Percentiles rank a stretch among this genome's conserved stretches.
phyloP scores from a whole-genome alignment of 2,797 vertebrate species.

The Arctocebus calabarensis region DNA sequence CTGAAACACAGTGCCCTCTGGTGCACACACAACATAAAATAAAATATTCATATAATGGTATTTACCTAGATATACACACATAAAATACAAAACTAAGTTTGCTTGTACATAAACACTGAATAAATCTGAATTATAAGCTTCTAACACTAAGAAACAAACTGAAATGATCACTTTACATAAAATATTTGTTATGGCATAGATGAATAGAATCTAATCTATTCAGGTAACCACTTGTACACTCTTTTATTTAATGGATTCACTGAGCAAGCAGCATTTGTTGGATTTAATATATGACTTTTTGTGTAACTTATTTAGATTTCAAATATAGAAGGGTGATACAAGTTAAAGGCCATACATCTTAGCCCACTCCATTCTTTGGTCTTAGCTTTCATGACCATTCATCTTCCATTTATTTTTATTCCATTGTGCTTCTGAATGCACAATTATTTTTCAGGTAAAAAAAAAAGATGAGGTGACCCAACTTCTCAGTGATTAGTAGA shows the following conservation, averaged over 20 bases:
- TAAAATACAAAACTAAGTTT: neutral
- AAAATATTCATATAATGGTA: neutral
- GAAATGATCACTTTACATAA: neutral
- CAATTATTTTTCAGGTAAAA: neutral
- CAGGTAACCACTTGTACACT: neutral
- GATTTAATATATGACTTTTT: neutral
- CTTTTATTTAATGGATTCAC: neutral
- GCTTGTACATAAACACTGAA: neutral
- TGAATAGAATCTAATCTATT: slow-evolving; percentile 18
- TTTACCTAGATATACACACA: neutral
- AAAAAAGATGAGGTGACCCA: neutral
- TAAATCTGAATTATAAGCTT: neutral
- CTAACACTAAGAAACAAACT: neutral
- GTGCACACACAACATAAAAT: slow-evolving; percentile 79
- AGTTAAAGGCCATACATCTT: neutral
- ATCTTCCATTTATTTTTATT: slow-evolving; percentile 1
- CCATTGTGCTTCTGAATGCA: neutral
- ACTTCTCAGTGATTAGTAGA: neutral
- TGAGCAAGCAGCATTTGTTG: neutral
- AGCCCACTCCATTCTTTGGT: neutral
- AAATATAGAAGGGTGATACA: neutral
- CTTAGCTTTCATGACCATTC: neutral
- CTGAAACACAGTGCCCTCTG: slow-evolving; percentile 87
- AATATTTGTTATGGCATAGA: neutral
- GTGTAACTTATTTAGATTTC: neutral